These are phyloP conservation scores for Pithys albifrons DNA, from an alignment of 2,113 vertebrate genomes.

Conservation along the genomic window DNA sequence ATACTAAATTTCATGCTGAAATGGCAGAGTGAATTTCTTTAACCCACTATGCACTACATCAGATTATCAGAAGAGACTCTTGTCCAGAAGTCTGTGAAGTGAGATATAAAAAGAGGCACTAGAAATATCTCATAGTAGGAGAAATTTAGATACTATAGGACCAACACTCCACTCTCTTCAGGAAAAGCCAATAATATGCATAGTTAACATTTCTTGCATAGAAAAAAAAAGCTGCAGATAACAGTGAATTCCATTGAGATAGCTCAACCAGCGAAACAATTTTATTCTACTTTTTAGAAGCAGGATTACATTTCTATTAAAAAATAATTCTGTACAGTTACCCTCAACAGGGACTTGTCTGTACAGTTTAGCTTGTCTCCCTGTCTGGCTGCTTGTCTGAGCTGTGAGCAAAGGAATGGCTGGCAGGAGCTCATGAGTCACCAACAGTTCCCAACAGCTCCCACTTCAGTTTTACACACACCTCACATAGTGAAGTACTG, in stretches of 20 bases:
- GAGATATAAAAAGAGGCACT: background rate
- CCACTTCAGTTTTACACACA: background rate
- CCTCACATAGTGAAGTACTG: background rate
- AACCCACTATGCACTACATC: background rate
- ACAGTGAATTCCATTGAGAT: background rate
- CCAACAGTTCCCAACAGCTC: background rate
- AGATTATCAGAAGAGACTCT: background rate
- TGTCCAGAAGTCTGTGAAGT: conserved; percentile 10
- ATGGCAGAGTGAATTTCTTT: conserved; percentile 8
- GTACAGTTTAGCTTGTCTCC: background rate
- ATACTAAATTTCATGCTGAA: background rate
- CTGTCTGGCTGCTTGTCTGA: background rate
- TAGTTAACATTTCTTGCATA: background rate
- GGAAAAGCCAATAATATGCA: background rate
- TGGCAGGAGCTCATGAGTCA: background rate
- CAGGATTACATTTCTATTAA: background rate
- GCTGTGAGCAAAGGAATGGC: background rate
- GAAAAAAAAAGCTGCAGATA: background rate
- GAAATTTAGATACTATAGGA: background rate
- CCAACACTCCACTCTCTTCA: background rate
- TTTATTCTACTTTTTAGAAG: background rate
- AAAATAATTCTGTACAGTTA: background rate
- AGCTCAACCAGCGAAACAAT: background rate
- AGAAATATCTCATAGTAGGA: background rate
- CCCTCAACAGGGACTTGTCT: background rate